phyloP scores from a whole-genome alignment of 2,888 invertebrate species.

The Chrysodeixis includens region DNA sequence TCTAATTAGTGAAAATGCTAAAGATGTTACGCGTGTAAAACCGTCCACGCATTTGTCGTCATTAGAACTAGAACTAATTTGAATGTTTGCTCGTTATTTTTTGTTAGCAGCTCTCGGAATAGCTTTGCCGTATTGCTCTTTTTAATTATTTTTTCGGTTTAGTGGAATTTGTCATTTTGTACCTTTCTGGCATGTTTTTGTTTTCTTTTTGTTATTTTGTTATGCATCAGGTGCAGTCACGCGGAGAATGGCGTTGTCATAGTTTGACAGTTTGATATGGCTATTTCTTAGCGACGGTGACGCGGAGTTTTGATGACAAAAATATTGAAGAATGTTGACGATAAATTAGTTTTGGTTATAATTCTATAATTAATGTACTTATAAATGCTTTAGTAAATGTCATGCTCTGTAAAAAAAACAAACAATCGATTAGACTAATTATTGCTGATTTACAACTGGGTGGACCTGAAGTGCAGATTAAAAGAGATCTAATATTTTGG shows the following conservation, averaged over 20 bases:
- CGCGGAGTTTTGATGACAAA: not conserved
- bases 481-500: not conserved
- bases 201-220: not conserved
- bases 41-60: slow-evolving; percentile 20
- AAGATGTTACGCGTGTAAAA: slow-evolving; percentile 36
- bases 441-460: no score
- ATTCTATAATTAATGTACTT: no score
- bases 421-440: not conserved
- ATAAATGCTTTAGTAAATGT: no score
- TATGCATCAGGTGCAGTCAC: not conserved
- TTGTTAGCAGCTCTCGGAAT: slow-evolving; percentile 25
- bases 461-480: no score
- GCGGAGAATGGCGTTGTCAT: not conserved
- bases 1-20: slow-evolving; percentile 52
- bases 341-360: no score
- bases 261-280: not conserved
- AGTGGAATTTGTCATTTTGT: not conserved
- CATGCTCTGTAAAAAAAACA: no score
- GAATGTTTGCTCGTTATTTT: slow-evolving; percentile 30
- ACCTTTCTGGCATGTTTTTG: not conserved
- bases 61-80: slow-evolving; percentile 28
- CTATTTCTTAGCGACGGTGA: not conserved
- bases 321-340: no score
- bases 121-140: slow-evolving; percentile 23
- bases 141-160: not conserved